Base-by-base conservation (phyloP, 2,797 vertebrate genomes). In the Dicrostonyx torquatus region DNA sequence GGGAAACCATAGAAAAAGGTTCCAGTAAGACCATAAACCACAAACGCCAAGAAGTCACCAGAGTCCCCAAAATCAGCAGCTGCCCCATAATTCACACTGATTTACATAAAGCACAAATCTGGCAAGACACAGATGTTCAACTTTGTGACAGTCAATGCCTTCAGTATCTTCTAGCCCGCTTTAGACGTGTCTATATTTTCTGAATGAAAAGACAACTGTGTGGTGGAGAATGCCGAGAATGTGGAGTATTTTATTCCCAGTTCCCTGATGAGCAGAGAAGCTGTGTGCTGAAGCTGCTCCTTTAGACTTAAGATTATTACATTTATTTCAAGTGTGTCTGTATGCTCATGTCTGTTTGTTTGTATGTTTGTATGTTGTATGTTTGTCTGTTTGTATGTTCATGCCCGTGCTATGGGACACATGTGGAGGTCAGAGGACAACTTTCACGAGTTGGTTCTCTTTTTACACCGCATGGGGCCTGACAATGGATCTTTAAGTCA, bases 11-110 rank as follows among this genome's bases (percentile, higher is more conserved):
- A 11, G 34, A 88, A 58, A 37, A 78, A 92, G 82, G 22, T 90
- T 96, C 94, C 89, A 94, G 90, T 95, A 94, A 96, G 92, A 34
- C 83, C 75, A 48, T 62, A 93, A 78, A 48, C 95, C 93, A 43
- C 92, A 95, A 68, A 94, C 66, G 45, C 82, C 17, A 3, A 84
- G 70, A 70, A 64, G 55, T 90, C 83, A 93, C 84, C 76, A 87
- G 79, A 64, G 78, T 45, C 86, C 92, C 90, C 90, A 87, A 82
- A 90, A 86, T 91, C 93, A 85, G 90, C 92, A 55, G 40, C 72
- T 58, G 55, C 66, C 72, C 43, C 93, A 15, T 87, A 88, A 96
- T 94, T 87, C 93, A 84, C 43, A 26, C 15, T 58, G 73, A 76
- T 93, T 91, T 93, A 72, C 73, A 68, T 77, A 79, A 73, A 88